A percentile compares a stretch with the other conserved stretches of the same genome.
Conservation (phyloP, 2,888 invertebrate species). For the Chorisops tibialis region DNA sequence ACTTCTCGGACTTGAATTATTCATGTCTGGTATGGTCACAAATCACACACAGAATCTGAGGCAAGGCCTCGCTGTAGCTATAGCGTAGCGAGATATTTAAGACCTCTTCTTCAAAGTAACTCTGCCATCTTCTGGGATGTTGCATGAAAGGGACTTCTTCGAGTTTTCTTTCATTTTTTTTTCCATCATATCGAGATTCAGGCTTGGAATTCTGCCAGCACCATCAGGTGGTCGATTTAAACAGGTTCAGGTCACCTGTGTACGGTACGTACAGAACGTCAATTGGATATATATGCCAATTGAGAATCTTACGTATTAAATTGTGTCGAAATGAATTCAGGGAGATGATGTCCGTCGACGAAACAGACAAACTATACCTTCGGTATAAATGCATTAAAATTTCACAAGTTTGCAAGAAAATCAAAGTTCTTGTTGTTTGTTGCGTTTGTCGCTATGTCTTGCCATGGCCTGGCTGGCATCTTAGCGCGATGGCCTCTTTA, state of each 20-base stretch:
- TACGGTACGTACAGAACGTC: neutral
- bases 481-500: neutral
- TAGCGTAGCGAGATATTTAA: neutral
- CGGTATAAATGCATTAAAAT: slow-evolving; percentile 27
- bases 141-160: neutral
- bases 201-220: slow-evolving; percentile 10
- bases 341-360: neutral
- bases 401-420: slow-evolving; percentile 27
- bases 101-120: neutral
- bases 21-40: slow-evolving; percentile 21
- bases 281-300: neutral
- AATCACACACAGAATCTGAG: slow-evolving; percentile 12
- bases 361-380: slow-evolving; percentile 1
- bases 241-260: slow-evolving; percentile 25
- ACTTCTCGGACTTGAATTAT: slow-evolving; percentile 29
- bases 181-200: neutral
- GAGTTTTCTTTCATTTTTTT: slow-evolving; percentile 11
- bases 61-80: too few species aligned
- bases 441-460: neutral
- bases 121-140: neutral
- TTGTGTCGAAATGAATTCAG: slow-evolving; percentile 15
- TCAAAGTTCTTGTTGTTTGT: slow-evolving; percentile 8
- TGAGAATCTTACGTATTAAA: slow-evolving; percentile 12
- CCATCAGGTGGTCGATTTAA: slow-evolving; percentile 28
- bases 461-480: neutral